Conservation (phyloP, 92 coral and sea anemone species). For the Zoanthus sansibaricus region DNA sequence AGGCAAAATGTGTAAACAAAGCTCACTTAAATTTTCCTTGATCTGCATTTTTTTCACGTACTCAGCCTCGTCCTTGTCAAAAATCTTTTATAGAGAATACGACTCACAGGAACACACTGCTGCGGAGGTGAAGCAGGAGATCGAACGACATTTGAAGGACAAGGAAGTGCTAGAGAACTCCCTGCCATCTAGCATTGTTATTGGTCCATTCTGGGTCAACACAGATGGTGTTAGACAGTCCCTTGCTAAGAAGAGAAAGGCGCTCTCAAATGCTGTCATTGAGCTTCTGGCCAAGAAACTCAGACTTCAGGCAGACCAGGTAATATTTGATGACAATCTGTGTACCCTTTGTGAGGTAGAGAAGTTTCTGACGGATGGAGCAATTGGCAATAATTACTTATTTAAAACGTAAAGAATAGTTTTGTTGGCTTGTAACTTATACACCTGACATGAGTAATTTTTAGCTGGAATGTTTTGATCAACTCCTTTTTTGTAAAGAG, state of each 20-base stretch:
- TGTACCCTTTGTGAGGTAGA: neutral
- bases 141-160: constrained; percentile 89
- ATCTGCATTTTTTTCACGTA: too few relatives aligned
- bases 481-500: too few relatives aligned
- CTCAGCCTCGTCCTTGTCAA: too few relatives aligned
- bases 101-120: constrained; percentile 97
- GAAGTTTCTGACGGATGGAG: neutral
- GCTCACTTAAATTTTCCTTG: too few relatives aligned
- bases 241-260: constrained; percentile 93
- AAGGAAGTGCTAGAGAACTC: constrained; percentile 89
- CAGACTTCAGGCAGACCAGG: constrained; percentile 96
- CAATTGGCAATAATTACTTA: too few relatives aligned
- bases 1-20: too few relatives aligned
- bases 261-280: constrained; percentile 94
- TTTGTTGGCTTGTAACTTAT: too few relatives aligned
- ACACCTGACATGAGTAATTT: too few relatives aligned
- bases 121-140: constrained; percentile 98
- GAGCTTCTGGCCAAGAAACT: constrained; percentile 98
- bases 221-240: constrained; percentile 91
- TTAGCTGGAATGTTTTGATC: too few relatives aligned
- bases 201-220: constrained; percentile 90
- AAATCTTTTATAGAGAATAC: constrained; percentile 68
- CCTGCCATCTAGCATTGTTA: constrained; percentile 89
- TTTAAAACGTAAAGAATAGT: too few relatives aligned
- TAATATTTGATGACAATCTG: constrained; percentile 14